These are phyloP conservation scores for Pseudomyrmex gracilis DNA, from an alignment of 1,140 invertebrate species.

Conservation along the genomic window DNA sequence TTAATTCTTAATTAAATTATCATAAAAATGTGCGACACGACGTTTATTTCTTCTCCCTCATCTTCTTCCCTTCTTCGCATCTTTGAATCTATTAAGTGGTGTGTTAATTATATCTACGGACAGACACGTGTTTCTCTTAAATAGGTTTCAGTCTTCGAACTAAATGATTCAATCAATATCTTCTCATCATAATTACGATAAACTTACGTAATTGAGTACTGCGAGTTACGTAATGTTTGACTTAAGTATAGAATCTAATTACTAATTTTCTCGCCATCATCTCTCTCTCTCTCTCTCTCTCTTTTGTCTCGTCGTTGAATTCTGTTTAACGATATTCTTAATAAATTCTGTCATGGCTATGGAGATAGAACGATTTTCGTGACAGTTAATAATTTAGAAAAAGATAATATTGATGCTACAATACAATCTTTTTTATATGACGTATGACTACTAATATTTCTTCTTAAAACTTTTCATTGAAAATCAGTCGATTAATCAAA, in stretches of 20 bases:
- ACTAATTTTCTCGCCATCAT: background rate
- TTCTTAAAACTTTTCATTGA: conserved; percentile 7
- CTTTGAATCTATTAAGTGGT: background rate
- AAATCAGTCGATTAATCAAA: conserved; percentile 10
- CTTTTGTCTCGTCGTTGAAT: background rate
- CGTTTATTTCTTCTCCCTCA: conserved; percentile 13
- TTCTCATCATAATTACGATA: conserved; percentile 19
- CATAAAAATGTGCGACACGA: background rate
- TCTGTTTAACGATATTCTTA: background rate
- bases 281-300: no score
- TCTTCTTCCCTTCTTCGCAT: no score
- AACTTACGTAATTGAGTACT: background rate
- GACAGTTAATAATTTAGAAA: background rate
- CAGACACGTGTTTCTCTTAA: conserved; percentile 38
- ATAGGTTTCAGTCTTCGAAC: conserved; percentile 24
- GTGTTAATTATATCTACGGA: conserved; percentile 44
- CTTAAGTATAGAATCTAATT: background rate
- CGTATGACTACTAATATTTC: background rate
- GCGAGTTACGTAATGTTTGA: conserved; percentile 14
- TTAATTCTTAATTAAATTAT: background rate
- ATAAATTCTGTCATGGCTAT: background rate
- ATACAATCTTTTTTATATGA: background rate
- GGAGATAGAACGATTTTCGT: background rate
- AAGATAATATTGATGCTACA: background rate
- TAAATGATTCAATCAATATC: conserved; percentile 33